Evolutionary conservation across 2,888 invertebrate species (phyloP).

Genomic region (Hyppa rectilinea): DNA sequence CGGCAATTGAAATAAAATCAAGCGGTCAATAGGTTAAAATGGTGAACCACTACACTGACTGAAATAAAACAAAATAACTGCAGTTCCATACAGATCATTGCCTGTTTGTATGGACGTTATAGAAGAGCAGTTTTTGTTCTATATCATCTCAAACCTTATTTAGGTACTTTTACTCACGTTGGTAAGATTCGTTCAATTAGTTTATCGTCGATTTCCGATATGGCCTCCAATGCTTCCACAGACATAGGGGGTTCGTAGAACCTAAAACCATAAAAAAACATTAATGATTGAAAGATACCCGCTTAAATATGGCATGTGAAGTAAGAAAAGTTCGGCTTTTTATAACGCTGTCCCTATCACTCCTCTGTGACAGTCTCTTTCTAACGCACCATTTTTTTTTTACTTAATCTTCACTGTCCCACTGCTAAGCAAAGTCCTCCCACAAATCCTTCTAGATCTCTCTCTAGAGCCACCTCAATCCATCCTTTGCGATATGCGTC

Average conservation of each 20-base stretch:
- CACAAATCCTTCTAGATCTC: too few species aligned
- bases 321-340: neutral
- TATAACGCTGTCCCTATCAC: neutral
- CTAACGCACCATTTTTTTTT: too few species aligned
- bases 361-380: neutral
- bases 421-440: too few species aligned
- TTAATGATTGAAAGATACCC: neutral
- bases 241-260: constrained; percentile 92
- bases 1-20: too few species aligned
- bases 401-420: too few species aligned
- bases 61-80: neutral
- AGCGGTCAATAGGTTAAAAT: too few species aligned
- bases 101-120: neutral
- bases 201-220: constrained; percentile 81
- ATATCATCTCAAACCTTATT: constrained; percentile 72
- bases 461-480: too few species aligned
- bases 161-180: constrained; percentile 78
- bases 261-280: constrained; percentile 68
- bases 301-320: too few species aligned
- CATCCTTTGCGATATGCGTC: too few species aligned
- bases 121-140: neutral
- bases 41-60: neutral
- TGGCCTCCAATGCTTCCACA: constrained; percentile 89
- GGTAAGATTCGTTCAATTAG: constrained; percentile 81
- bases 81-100: neutral